phyloP scores from a whole-genome alignment of 2,797 vertebrate species.

The Hydrocynus forskahlii region DNA sequence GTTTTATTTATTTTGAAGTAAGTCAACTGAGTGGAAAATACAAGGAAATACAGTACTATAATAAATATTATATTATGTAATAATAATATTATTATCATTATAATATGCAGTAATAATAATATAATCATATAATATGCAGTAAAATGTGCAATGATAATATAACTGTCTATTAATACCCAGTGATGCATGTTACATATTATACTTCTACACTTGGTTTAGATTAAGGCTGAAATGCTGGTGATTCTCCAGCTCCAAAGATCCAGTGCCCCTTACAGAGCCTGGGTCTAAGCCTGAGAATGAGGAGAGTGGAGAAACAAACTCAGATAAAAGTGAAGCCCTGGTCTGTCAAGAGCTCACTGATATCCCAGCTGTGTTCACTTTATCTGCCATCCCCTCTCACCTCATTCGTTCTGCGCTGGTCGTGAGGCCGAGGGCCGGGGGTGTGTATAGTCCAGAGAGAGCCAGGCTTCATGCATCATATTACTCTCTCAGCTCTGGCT shows the following conservation, averaged over 20 bases:
- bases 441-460: not conserved
- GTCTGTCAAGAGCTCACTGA: constrained; percentile 31
- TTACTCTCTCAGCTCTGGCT: constrained; percentile 10
- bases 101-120: not conserved
- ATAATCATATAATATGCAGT: not conserved
- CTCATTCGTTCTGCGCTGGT: constrained; percentile 25
- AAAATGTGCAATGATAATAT: not conserved
- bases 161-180: no score
- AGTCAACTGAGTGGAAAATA: no score
- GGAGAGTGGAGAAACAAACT: constrained; percentile 8
- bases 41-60: no score
- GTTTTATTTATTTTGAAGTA: no score
- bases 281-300: not conserved
- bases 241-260: constrained; percentile 8
- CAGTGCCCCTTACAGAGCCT: not conserved
- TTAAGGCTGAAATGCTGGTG: not conserved
- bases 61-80: no score
- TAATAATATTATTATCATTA: no score
- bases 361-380: constrained; percentile 45
- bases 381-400: constrained; percentile 24
- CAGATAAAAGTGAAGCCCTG: constrained; percentile 23
- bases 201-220: not conserved
- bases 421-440: constrained; percentile 4
- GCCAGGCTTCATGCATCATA: not conserved
- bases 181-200: not conserved